phyloP scores from a whole-genome alignment of 1,140 invertebrate species.

The Cyclargus thomasi region DNA sequence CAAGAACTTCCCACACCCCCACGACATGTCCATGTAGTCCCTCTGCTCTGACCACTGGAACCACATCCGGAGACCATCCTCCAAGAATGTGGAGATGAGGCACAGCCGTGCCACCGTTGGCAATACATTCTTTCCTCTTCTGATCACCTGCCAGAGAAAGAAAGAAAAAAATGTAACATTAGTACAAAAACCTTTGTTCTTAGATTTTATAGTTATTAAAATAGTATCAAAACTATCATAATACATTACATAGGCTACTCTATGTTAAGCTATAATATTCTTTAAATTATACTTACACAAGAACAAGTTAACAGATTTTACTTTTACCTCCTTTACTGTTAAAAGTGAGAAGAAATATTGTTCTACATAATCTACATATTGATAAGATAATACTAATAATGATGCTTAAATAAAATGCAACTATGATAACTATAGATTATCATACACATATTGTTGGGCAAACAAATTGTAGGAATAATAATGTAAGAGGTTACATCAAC shows the following conservation, averaged over 20 bases:
- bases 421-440: neutral
- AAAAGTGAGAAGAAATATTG: too few species aligned
- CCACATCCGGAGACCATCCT: conserved; percentile 99
- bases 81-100: conserved; percentile 99
- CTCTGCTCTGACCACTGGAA: conserved; percentile 98
- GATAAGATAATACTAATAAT: too few species aligned
- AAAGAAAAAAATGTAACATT: too few species aligned
- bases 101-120: conserved; percentile 97
- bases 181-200: too few species aligned
- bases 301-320: too few species aligned
- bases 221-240: too few species aligned
- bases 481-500: conserved; percentile 4
- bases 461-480: neutral
- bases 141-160: conserved; percentile 82
- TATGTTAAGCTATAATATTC: too few species aligned
- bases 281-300: too few species aligned
- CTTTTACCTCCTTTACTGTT: too few species aligned
- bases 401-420: neutral
- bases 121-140: conserved; percentile 94
- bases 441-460: neutral
- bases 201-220: too few species aligned
- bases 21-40: conserved; percentile 98
- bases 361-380: too few species aligned
- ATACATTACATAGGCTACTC: too few species aligned
- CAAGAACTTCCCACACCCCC: conserved; percentile 96